Conservation (phyloP, 1,140 invertebrate genomes). For the Ptiloglossa arizonensis region DNA sequence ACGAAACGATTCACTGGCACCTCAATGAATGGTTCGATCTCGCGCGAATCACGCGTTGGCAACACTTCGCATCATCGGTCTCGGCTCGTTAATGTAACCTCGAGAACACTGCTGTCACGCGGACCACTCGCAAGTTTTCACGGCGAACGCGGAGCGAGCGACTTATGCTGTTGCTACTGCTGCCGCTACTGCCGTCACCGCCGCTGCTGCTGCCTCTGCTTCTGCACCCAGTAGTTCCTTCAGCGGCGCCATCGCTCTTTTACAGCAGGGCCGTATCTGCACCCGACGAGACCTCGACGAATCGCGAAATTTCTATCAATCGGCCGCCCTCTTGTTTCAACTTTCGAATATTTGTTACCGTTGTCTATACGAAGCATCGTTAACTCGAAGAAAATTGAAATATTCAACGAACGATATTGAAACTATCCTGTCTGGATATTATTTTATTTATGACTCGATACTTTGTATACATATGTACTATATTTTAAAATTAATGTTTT, state of each 20-base stretch:
- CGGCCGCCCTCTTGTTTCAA: not conserved
- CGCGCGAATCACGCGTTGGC: conserved; percentile 10
- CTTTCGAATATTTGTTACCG: not conserved
- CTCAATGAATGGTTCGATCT: conserved; percentile 19
- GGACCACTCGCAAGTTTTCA: conserved; percentile 44
- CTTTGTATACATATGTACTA: not conserved
- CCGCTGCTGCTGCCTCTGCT: conserved; percentile 41
- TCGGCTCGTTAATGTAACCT: conserved; percentile 23
- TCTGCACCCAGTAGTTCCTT: conserved; percentile 34
- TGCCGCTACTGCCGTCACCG: conserved; percentile 38
- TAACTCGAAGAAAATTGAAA: not conserved
- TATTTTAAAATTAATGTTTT: not conserved
- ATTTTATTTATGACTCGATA: too few species aligned
- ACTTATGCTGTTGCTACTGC: conserved; percentile 51
- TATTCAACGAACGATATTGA: too few species aligned
- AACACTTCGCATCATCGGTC: conserved; percentile 9
- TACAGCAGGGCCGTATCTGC: conserved; percentile 22
- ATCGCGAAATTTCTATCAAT: not conserved
- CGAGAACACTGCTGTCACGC: conserved; percentile 48
- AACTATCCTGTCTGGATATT: not conserved
- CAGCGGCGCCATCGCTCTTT: conserved; percentile 42
- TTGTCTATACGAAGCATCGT: too few species aligned
- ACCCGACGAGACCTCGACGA: not conserved
- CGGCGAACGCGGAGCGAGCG: conserved; percentile 37
- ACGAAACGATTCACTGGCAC: conserved; percentile 34